Percentiles rank a stretch among this genome's conserved stretches.
Evolutionary conservation across 2,797 vertebrate genomes (phyloP).

Genomic region (Oreortyx pictus): DNA sequence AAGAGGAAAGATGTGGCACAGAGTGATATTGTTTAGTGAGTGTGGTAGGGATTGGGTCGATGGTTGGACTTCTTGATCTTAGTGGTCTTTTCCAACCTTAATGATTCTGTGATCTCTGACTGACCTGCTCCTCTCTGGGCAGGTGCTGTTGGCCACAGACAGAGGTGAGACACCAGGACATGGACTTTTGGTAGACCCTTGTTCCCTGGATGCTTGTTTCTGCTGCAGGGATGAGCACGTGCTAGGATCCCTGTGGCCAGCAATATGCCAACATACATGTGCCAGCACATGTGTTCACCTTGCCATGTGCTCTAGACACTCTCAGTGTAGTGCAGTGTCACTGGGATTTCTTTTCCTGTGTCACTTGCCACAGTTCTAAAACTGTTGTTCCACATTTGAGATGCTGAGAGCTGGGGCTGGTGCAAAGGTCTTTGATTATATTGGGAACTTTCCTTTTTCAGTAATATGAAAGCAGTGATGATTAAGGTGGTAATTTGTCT

Average conservation of each 20-base stretch:
- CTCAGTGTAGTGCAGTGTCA: no score
- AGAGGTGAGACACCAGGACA: neutral
- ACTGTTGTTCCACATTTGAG: fast-evolving
- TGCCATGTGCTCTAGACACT: neutral
- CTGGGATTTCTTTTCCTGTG: no score
- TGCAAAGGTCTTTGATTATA: neutral
- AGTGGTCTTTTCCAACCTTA: no score
- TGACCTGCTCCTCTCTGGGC: neutral
- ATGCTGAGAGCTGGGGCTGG: neutral
- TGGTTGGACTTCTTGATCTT: no score
- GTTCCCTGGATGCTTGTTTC: neutral
- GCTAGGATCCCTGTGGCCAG: neutral
- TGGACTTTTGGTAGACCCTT: neutral
- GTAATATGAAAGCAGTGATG: neutral
- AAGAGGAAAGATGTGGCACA: no score
- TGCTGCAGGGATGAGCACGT: neutral
- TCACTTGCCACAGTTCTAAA: no score
- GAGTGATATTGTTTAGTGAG: no score
- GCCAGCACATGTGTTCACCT: fast-evolving
- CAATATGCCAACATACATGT: neutral
- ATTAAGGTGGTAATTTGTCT: neutral
- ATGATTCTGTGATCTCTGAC: no score
- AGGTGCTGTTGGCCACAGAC: neutral
- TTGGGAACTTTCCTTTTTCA: neutral
- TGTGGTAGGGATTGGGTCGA: no score